Evolutionary conservation across 1,140 invertebrate species (phyloP).

Genomic region (Ylistrum balloti): DNA sequence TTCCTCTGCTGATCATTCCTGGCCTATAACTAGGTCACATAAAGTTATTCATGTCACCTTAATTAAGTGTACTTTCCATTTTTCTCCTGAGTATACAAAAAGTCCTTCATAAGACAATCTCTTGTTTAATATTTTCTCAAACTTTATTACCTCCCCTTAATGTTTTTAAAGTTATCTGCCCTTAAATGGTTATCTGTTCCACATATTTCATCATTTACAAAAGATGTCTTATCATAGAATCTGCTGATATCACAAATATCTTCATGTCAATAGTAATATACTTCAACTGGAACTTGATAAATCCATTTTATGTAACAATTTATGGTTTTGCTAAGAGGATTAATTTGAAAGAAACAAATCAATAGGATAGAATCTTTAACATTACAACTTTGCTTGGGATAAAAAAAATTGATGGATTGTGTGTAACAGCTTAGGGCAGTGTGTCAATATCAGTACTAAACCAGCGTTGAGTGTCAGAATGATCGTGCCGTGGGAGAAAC

Average conservation of each 20-base stretch:
- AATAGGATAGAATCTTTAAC: not conserved
- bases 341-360: not conserved
- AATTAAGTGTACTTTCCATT: too few species aligned
- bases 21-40: too few species aligned
- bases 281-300: not conserved
- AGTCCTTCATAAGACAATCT: too few species aligned
- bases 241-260: not conserved
- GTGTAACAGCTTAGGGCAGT: not conserved
- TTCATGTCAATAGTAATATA: not conserved
- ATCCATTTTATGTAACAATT: not conserved
- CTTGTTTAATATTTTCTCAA: not conserved
- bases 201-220: not conserved
- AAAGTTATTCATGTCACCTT: too few species aligned
- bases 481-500: not conserved
- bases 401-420: not conserved
- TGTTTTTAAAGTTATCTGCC: not conserved
- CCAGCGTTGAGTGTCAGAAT: not conserved
- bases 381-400: not conserved
- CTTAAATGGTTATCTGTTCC: not conserved
- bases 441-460: not conserved
- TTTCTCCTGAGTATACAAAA: too few species aligned
- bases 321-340: not conserved
- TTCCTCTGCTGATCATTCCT: too few species aligned
- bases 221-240: not conserved
- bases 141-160: conserved; percentile 1